Percentiles rank a stretch among this genome's conserved stretches.
Conservation (phyloP, 2,113 vertebrate genomes). For the Melierax canorus region DNA sequence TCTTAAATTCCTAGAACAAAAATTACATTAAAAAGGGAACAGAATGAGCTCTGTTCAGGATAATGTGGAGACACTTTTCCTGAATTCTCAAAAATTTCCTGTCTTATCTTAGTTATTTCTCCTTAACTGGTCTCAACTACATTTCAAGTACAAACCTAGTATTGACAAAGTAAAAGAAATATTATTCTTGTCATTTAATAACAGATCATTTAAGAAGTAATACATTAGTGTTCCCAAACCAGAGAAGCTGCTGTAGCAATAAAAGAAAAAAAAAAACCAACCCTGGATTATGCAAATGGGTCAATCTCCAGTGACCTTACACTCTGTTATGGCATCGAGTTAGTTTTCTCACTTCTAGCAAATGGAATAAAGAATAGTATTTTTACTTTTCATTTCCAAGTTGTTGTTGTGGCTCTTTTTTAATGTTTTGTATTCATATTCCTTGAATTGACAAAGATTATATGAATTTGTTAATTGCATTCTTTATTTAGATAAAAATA, state of each 20-base stretch:
- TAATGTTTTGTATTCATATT: background rate
- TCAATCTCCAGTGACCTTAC: background rate
- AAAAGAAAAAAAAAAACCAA: background rate
- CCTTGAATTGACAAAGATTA: background rate
- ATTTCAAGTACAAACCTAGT: background rate
- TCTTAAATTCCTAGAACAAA: background rate
- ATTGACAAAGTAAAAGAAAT: background rate
- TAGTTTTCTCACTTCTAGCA: background rate
- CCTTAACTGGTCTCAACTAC: background rate
- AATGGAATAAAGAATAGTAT: background rate
- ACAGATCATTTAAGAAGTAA: background rate
- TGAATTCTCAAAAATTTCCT: background rate
- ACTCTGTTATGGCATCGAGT: background rate
- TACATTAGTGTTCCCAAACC: background rate
- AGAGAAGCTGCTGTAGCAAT: background rate
- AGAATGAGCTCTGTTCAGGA: background rate
- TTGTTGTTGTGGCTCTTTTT: background rate
- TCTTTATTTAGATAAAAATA: background rate
- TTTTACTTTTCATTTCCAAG: background rate
- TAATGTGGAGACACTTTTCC: background rate
- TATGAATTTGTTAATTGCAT: background rate
- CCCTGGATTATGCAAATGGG: background rate
- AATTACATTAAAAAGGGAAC: background rate
- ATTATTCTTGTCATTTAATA: background rate
- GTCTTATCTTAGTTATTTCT: background rate